These are phyloP conservation scores for Drosophila funebris DNA, from an alignment of 1,140 invertebrate genomes.

Conservation along the genomic window DNA sequence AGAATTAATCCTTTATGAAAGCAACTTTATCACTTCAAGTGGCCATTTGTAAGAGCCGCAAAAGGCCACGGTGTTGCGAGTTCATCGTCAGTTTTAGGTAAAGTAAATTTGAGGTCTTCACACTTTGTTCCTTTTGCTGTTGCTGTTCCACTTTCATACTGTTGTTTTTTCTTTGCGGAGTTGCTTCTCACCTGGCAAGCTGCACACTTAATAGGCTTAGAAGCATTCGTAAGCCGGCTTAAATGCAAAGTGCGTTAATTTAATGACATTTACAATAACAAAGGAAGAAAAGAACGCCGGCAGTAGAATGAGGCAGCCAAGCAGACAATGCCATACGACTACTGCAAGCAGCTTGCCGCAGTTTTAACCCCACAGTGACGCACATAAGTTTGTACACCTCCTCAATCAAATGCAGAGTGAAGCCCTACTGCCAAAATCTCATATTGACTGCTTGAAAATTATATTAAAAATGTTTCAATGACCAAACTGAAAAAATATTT, in stretches of 20 bases:
- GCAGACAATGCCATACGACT: neutral
- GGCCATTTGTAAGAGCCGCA: neutral
- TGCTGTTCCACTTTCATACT: neutral
- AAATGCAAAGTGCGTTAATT: conserved; percentile 69
- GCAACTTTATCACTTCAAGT: conserved; percentile 17
- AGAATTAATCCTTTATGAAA: conserved; percentile 5
- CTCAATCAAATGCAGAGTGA: neutral
- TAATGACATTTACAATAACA: conserved; percentile 55
- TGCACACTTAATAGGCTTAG: conserved; percentile 61
- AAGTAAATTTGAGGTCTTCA: conserved; percentile 7
- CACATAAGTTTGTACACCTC: conserved; percentile 10
- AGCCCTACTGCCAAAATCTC: neutral
- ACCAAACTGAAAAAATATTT: too few species aligned
- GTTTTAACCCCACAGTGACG: conserved; percentile 12
- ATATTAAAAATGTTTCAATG: too few species aligned
- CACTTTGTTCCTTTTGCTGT: neutral
- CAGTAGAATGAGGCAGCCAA: neutral
- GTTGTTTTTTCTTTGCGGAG: neutral
- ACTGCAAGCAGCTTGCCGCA: conserved; percentile 15
- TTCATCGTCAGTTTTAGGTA: conserved; percentile 6
- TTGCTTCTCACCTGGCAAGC: conserved; percentile 14
- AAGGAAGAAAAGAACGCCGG: conserved; percentile 8
- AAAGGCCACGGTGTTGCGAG: neutral
- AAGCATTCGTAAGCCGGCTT: conserved; percentile 48
- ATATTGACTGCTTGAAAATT: neutral